Conservation (phyloP, 2,888 invertebrate species). For the Venusia cambrica region DNA sequence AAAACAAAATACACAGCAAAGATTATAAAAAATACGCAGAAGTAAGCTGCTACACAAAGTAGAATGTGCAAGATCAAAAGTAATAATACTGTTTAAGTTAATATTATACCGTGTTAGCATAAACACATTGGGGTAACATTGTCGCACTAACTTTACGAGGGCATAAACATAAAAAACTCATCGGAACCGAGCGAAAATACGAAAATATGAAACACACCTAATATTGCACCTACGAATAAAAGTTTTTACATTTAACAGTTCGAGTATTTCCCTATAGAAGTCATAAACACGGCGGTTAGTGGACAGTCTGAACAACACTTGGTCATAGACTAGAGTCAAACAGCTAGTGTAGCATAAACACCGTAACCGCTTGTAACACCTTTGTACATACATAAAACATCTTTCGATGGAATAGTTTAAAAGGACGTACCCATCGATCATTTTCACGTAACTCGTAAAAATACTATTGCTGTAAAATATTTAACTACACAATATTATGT, state of each 20-base stretch:
- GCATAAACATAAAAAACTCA: constrained; percentile 77
- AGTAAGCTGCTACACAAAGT: constrained; percentile 1
- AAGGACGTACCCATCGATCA: too few species aligned
- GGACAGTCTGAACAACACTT: constrained; percentile 34
- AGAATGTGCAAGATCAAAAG: too few species aligned
- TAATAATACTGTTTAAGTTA: too few species aligned
- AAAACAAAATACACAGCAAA: too few species aligned
- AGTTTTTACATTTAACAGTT: constrained; percentile 73
- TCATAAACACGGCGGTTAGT: constrained; percentile 72
- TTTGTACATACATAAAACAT: too few species aligned
- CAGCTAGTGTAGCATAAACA: too few species aligned
- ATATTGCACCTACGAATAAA: constrained; percentile 59
- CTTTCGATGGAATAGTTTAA: too few species aligned
- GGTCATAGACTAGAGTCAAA: background rate
- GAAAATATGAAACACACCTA: constrained; percentile 71
- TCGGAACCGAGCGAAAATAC: constrained; percentile 48
- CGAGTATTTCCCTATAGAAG: constrained; percentile 78
- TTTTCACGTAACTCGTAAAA: too few species aligned
- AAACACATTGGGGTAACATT: constrained; percentile 65
- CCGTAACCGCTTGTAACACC: too few species aligned
- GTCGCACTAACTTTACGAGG: constrained; percentile 71
- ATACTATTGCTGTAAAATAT: too few species aligned
- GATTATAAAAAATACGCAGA: too few species aligned
- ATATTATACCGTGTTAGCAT: constrained; percentile 32
- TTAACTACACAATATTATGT: too few species aligned